phyloP scores from a whole-genome alignment of 2,888 invertebrate genomes.

The Nyleta sp. region DNA sequence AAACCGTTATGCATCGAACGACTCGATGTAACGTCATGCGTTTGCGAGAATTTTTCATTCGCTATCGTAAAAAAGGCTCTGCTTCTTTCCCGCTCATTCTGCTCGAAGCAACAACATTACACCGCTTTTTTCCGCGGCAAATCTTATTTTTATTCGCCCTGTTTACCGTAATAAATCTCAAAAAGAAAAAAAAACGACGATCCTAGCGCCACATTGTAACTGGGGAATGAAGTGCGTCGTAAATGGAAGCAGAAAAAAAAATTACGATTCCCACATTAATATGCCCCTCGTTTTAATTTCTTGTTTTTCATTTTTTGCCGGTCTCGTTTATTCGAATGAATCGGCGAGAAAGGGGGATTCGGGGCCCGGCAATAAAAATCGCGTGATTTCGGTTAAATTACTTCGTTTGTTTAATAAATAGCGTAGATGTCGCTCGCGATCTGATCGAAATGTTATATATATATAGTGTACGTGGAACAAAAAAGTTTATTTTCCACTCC shows the following conservation, averaged over 20 bases:
- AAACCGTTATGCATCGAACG: conserved; percentile 31
- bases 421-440: too few relatives aligned
- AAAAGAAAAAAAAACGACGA: conserved; percentile 24
- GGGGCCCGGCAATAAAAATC: conserved; percentile 18
- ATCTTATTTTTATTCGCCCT: conserved; percentile 18
- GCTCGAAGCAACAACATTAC: neutral
- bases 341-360: conserved; percentile 30
- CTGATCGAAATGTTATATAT: too few relatives aligned
- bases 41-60: conserved; percentile 9
- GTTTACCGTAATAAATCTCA: conserved; percentile 39
- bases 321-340: conserved; percentile 52
- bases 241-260: conserved; percentile 38
- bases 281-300: conserved; percentile 56
- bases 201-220: conserved; percentile 24
- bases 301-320: conserved; percentile 53
- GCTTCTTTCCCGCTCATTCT: neutral
- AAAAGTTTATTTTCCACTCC: too few relatives aligned
- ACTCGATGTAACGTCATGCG: neutral
- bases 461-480: too few relatives aligned
- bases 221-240: conserved; percentile 19
- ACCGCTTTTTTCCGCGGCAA: neutral
- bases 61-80: neutral
- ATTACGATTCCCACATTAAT: conserved; percentile 51
- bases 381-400: neutral
- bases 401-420: neutral